Evolutionary conservation across 2,113 vertebrate species (phyloP).

Genomic region (Arizona elegans): DNA sequence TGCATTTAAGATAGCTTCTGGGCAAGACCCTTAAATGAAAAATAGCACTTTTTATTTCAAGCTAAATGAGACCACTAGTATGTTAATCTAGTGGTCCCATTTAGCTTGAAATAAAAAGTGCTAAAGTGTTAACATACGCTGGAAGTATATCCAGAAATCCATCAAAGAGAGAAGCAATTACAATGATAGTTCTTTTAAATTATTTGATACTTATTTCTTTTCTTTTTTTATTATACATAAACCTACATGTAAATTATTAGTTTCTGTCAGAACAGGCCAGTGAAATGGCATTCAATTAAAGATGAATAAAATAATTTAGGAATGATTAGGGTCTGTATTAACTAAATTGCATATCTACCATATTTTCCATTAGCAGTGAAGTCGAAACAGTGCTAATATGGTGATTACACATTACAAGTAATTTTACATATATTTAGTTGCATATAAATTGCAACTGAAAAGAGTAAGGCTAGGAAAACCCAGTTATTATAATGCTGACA

Average conservation of each 20-base stretch:
- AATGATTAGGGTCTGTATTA: neutral
- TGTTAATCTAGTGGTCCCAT: too few species aligned
- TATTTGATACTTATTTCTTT: neutral
- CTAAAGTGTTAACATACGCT: neutral
- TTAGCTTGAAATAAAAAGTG: too few species aligned
- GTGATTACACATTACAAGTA: neutral
- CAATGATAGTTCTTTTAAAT: neutral
- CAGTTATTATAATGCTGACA: neutral
- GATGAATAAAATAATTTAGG: neutral
- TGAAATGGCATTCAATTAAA: neutral
- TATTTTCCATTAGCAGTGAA: neutral
- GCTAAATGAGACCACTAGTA: neutral
- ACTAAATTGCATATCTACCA: neutral
- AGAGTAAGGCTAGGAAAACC: neutral
- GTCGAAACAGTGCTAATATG: neutral
- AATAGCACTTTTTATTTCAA: neutral
- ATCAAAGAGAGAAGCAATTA: neutral
- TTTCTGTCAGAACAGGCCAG: neutral
- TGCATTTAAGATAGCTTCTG: neutral
- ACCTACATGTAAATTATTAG: neutral
- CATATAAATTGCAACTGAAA: constrained; percentile 10
- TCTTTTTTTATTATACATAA: neutral
- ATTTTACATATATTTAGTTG: neutral
- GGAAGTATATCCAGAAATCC: neutral
- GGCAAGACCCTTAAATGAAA: neutral